Evolutionary conservation across 2,113 vertebrate species (phyloP).

Genomic region (Macquaria ambigua): DNA sequence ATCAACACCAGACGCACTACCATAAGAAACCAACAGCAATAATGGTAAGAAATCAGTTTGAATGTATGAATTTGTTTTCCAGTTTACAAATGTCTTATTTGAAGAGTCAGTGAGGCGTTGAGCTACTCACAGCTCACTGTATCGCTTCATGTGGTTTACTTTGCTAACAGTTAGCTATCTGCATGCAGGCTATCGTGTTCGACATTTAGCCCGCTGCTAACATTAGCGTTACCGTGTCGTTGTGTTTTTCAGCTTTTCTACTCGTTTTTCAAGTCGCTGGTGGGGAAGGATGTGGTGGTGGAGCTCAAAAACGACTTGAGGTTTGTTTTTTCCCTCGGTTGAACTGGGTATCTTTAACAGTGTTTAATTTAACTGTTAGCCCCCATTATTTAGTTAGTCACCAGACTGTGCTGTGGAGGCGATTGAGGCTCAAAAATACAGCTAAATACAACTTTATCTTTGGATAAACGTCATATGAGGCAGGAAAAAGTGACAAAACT

Average conservation of each 20-base stretch:
- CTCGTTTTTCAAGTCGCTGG: slow-evolving; percentile 95
- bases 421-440: not conserved
- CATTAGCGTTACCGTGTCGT: slow-evolving; percentile 28
- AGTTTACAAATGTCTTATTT: not conserved
- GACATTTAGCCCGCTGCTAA: slow-evolving; percentile 45
- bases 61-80: not conserved
- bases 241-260: slow-evolving; percentile 90
- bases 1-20: slow-evolving; percentile 55
- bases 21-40: slow-evolving; percentile 25
- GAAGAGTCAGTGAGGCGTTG: rapidly evolving
- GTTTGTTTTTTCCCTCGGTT: slow-evolving; percentile 66
- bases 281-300: slow-evolving; percentile 95
- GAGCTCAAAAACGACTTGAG: slow-evolving; percentile 95
- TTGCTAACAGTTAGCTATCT: not conserved
- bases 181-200: not conserved
- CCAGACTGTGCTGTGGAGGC: not conserved
- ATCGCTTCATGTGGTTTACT: not conserved
- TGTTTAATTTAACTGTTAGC: not conserved
- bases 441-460: too few species aligned
- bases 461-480: not conserved
- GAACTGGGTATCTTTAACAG: rapidly evolving
- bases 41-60: slow-evolving; percentile 63
- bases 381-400: too few species aligned
- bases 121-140: rapidly evolving
- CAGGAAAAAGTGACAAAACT: not conserved